Base-by-base conservation (phyloP, 2,888 invertebrate genomes). In the Fragum sueziense region DNA sequence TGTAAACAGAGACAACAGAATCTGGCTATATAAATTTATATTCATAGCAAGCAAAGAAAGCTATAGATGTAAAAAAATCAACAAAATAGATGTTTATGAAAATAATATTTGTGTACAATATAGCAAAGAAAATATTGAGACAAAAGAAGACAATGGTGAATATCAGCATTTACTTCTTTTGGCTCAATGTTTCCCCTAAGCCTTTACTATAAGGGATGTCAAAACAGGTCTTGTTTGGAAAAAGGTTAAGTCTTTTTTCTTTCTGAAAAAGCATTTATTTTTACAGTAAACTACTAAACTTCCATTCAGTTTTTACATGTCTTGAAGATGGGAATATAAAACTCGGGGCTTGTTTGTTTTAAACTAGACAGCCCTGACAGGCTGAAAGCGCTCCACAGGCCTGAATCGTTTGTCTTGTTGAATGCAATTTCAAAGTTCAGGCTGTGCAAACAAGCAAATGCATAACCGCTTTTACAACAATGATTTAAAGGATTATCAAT, bases 1-100 rank as follows among this genome's bases (percentile, higher is more conserved):
- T 90, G 88, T 61, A 86, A 87, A 62, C 70, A 59, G 54, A 25
- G 25, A 47, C 1, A 62, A 20, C 17, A 4, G 34, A 29, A 29
- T 29, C 3, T 22, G 14, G 14, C 3, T 59, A 27, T 3, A 59
- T 6, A 59, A 7, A 27, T 59, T 2, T 17, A 11, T 54, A n/a
- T n/a, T n/a, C n/a, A n/a, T n/a, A n/a, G n/a, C n/a, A n/a, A 17
- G 17, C 17, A 17, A 9, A 41, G 9, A 11, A 41, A 41, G 11
- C 41, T 17, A 41, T 41, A 11, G 17, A 9, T 17, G 17, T 17
- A 41, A 9, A 41, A 41, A 11, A 9, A 11, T 17, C 41, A 41
- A 7, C 31, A 59, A 73, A 29, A 51, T 31, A 20, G 14, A 9
- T 41, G 17, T 41, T 11, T 11, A 41, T 41, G 41, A 41, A 41